Percentiles rank a stretch among this genome's conserved stretches.
phyloP scores from a whole-genome alignment of 2,113 vertebrate genomes.

The Zosterops japonicus region DNA sequence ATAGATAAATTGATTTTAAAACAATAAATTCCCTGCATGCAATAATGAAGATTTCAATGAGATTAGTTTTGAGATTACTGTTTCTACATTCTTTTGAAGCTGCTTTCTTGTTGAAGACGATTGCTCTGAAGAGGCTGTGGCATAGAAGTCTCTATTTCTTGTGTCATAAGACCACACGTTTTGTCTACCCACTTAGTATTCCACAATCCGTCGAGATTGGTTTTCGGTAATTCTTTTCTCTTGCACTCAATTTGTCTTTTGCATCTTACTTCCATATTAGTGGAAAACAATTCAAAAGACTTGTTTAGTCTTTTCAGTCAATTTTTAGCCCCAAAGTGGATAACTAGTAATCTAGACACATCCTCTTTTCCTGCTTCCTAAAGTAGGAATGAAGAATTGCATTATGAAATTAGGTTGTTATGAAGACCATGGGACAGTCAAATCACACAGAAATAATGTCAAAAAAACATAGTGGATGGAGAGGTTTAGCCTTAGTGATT shows the following conservation, averaged over 20 bases:
- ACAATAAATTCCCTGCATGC: not conserved
- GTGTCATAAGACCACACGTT: not conserved
- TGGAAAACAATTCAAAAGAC: not conserved
- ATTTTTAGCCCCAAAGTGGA: not conserved
- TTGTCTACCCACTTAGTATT: not conserved
- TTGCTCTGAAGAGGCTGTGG: not conserved
- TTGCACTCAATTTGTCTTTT: not conserved
- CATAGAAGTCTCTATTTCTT: not conserved
- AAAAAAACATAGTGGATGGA: not conserved
- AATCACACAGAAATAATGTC: not conserved
- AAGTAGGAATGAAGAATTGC: not conserved
- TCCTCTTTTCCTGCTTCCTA: not conserved
- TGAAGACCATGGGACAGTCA: not conserved
- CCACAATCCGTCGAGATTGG: accelerated
- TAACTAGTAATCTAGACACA: not conserved
- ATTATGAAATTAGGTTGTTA: not conserved
- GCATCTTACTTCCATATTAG: not conserved
- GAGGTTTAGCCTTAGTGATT: not conserved
- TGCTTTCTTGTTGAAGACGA: not conserved
- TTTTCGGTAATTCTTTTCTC: not conserved
- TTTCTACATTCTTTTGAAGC: not conserved
- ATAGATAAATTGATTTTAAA: not conserved
- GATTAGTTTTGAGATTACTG: not conserved
- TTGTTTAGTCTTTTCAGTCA: too few relatives aligned
- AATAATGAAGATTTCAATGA: not conserved